phyloP scores from a whole-genome alignment of 2,888 invertebrate species.

The Caradrina clavipalpis region DNA sequence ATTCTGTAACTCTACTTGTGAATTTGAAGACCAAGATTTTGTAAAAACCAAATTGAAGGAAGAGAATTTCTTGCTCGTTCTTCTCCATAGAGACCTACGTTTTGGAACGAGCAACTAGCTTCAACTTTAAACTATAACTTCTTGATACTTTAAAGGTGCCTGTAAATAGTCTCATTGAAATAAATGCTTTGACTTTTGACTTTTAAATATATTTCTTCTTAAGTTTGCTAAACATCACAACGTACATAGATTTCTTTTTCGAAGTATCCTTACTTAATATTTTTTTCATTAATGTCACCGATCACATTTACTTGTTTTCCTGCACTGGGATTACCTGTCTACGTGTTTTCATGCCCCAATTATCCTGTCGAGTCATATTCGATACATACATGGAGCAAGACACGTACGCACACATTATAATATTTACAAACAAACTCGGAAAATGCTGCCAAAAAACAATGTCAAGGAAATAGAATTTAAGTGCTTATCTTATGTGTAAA shows the following conservation, averaged over 20 bases:
- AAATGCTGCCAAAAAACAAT: constrained; percentile 56
- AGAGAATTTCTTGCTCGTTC: too few species aligned
- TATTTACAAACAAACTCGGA: constrained; percentile 51
- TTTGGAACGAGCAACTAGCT: too few species aligned
- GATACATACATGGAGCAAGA: constrained; percentile 39
- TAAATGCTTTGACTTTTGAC: too few species aligned
- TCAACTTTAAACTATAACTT: too few species aligned
- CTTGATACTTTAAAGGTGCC: too few species aligned
- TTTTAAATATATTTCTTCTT: not conserved
- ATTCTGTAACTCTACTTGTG: not conserved
- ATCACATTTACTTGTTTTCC: not conserved
- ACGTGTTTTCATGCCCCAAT: constrained; percentile 19
- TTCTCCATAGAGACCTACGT: too few species aligned
- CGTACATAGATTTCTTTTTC: not conserved
- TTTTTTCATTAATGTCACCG: too few species aligned
- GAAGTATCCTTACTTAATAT: too few species aligned
- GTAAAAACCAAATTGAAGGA: too few species aligned
- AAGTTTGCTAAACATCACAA: not conserved
- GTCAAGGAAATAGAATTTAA: constrained; percentile 40
- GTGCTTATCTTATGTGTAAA: constrained; percentile 37
- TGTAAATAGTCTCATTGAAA: too few species aligned
- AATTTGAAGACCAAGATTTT: too few species aligned
- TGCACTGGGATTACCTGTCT: constrained; percentile 7
- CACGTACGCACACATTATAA: constrained; percentile 54
- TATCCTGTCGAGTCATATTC: constrained; percentile 32